Evolutionary conservation across 2,797 vertebrate genomes (phyloP).

Genomic region (Argentina silus): DNA sequence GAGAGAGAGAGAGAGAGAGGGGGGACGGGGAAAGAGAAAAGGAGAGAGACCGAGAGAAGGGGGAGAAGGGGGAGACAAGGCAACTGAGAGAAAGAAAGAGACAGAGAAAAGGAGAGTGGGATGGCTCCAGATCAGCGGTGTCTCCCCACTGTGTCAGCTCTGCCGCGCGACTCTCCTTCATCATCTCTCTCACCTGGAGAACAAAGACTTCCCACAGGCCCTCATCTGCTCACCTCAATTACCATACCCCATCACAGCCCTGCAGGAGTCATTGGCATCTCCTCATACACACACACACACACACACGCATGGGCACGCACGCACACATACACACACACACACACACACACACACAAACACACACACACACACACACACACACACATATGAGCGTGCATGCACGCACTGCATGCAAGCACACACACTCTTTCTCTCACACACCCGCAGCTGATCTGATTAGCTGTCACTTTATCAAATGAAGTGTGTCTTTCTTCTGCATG

Average conservation of each 20-base stretch:
- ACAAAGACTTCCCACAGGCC: background rate
- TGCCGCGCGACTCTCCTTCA: constrained; percentile 38
- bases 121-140: constrained; percentile 13
- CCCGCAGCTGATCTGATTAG: constrained; percentile 54
- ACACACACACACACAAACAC: background rate
- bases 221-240: constrained; percentile 22
- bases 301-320: background rate
- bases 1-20: background rate
- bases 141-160: constrained; percentile 33
- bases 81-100: no score
- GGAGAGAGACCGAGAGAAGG: background rate
- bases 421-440: background rate
- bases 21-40: background rate
- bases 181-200: constrained; percentile 45
- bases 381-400: background rate
- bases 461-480: constrained; percentile 70
- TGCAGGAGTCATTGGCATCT: background rate
- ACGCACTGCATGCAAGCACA: background rate
- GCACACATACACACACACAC: constrained; percentile 5
- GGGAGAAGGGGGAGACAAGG: no score
- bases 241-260: constrained; percentile 15
- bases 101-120: background rate
- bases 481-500: constrained; percentile 54
- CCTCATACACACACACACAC: constrained; percentile 14
- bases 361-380: constrained; percentile 4